Base-by-base conservation (phyloP, 1,140 invertebrate species). In the Protaetia brevitarsis region DNA sequence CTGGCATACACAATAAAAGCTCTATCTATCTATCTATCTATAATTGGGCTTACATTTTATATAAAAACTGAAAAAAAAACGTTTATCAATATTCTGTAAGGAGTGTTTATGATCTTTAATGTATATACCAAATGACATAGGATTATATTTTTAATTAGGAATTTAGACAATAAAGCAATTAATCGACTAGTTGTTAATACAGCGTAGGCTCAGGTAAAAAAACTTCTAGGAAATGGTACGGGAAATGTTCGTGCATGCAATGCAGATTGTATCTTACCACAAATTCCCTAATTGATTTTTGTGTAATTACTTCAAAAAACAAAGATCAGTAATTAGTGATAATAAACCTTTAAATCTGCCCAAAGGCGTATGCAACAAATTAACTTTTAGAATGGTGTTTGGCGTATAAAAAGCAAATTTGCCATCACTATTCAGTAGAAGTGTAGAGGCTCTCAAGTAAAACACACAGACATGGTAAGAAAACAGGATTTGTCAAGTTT, bases 251-350 rank as follows among this genome's bases (percentile, higher is more conserved):
- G 2, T 16, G 7, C 2, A 8, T 23, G 26, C 3, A 7, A 10
- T 26, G 26, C 16, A 23, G 6, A 51, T 41, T 41, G 13, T 2
- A 34, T 8, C 8, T 6, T 2, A 34, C 8, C 13, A 34, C 31
- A 34, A 1, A 51, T 51, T 51, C 13, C 11, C 26, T 51, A 51
- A 51, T 51, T 51, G 41, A 51, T 51, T 51, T 51, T 51, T 51
- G 26, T 51, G 41, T 51, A 51, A 51, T 19, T 45, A 45, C 0
- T 19, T 2, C 8, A 45, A 45, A 45, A 45, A 45, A 45, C 6
- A 19, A 13, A 45, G 7, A 13, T 16, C 6, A 19, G 16, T 45
- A 45, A 45, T 45, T 23, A 19, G 6, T 23, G 19, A 21, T 23
- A 51, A 51, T 51, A 51, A 23, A 23, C 19, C 6, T 51, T 51